These are phyloP conservation scores for Ormia ochracea DNA, from an alignment of 2,888 invertebrate genomes.

Conservation along the genomic window DNA sequence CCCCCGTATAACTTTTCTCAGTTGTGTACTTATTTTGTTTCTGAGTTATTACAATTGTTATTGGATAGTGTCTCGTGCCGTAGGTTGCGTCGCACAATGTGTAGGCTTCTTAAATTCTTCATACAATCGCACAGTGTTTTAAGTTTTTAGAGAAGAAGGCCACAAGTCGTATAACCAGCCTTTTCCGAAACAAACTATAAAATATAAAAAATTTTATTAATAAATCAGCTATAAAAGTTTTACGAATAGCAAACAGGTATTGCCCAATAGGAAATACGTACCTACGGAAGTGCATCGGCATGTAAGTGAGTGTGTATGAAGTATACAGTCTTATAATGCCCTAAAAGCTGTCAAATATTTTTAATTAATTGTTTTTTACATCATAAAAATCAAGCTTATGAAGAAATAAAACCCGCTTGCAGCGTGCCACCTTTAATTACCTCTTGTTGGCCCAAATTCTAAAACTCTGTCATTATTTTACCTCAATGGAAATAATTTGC, in stretches of 20 bases:
- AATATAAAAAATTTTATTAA: no score
- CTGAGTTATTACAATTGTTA: constrained; percentile 54
- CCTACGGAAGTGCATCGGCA: no score
- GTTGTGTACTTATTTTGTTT: constrained; percentile 11
- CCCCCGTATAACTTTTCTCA: constrained; percentile 57
- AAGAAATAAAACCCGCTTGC: not conserved
- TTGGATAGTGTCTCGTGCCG: constrained; percentile 64
- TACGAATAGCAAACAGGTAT: no score
- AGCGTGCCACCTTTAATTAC: not conserved
- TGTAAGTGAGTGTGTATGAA: no score
- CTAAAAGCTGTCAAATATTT: no score
- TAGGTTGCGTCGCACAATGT: constrained; percentile 50
- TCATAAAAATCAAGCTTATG: no score
- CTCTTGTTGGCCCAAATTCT: not conserved
- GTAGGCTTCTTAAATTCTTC: constrained; percentile 55
- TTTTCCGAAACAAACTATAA: not conserved
- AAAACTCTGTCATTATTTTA: not conserved
- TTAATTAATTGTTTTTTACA: no score
- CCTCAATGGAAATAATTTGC: not conserved
- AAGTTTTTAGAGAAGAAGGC: not conserved
- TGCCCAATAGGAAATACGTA: no score
- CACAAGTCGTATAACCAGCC: not conserved
- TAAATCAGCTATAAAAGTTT: not conserved
- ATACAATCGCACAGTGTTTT: constrained; percentile 38
- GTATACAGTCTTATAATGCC: no score